Evolutionary conservation across 2,797 vertebrate genomes (phyloP), one percentile per base, ranked within the genome.

Genomic region (Emydoidea blandingii): DNA sequence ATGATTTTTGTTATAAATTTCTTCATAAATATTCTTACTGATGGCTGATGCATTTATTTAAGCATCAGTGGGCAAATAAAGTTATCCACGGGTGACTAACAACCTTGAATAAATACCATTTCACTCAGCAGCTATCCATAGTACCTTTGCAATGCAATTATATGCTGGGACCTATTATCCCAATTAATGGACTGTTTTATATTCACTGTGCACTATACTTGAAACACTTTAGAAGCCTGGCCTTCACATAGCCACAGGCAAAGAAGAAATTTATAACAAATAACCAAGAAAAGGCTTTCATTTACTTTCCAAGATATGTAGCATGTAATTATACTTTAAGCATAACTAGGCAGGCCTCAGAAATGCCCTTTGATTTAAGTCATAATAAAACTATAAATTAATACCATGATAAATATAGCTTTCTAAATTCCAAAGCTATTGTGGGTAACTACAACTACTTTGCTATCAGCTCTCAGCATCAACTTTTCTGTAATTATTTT

Each of bases 121-220:
- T 97, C 97, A 97, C 95, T 98, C 97, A 97, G 96, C 97, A 97
- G 97, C 97, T 98, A 98, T 97, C 98, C 98, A 98, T 97, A 98
- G 97, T 97, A 98, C 98, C 98, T 98, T 98, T 98, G 97, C 98
- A 98, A 98, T 98, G 98, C 98, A 98, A 99, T 99, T 99, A 98
- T 98, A 98, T 98, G 97, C 97, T 97, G 97, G 97, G 98, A 97
- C 95, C 98, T 98, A 99, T 98, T 98, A 99, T 98, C 98, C 98
- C 98, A 99, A 98, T 99, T 99, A 99, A 99, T 98, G 98, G 97
- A 98, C 98, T 98, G 98, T 98, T 99, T 99, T 98, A 98, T 98
- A 98, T 98, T 98, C 98, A 97, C 95, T 97, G 93, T 98, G 98
- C 98, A 98, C 97, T 98, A 97, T 97, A 97, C 96, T 97, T 97